phyloP scores from a whole-genome alignment of 1,140 invertebrate genomes.

The Camponotus vicinus region DNA sequence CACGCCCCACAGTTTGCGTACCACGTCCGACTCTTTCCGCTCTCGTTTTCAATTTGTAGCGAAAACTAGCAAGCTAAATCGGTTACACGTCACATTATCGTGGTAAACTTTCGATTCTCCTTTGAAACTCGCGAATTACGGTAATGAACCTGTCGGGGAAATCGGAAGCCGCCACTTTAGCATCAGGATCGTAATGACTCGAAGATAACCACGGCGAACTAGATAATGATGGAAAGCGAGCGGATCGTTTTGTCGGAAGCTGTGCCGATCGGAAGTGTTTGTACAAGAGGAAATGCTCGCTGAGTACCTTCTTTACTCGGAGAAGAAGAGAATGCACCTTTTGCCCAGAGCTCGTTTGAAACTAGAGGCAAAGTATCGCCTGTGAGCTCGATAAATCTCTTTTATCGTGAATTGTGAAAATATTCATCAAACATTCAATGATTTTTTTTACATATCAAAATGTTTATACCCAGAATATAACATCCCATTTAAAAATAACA shows the following conservation, averaged over 20 bases:
- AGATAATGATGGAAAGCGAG: constrained; percentile 56
- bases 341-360: neutral
- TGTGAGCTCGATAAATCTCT: neutral
- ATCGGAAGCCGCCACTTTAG: constrained; percentile 55
- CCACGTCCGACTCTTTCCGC: neutral
- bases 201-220: constrained; percentile 1
- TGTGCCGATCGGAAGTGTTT: constrained; percentile 50
- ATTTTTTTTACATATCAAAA: neutral
- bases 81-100: neutral
- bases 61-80: neutral
- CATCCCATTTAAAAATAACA: neutral
- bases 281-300: constrained; percentile 41
- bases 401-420: constrained; percentile 1
- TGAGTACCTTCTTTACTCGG: constrained; percentile 43
- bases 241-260: constrained; percentile 53
- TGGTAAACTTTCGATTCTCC: neutral
- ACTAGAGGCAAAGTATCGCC: neutral
- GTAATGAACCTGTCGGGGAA: constrained; percentile 64
- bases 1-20: neutral
- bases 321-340: neutral
- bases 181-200: constrained; percentile 38
- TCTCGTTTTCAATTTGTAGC: neutral
- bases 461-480: neutral
- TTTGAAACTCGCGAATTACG: constrained; percentile 38
- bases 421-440: neutral